Evolutionary conservation across 2,797 vertebrate species (phyloP).

Genomic region (Aulostomus chinensis): DNA sequence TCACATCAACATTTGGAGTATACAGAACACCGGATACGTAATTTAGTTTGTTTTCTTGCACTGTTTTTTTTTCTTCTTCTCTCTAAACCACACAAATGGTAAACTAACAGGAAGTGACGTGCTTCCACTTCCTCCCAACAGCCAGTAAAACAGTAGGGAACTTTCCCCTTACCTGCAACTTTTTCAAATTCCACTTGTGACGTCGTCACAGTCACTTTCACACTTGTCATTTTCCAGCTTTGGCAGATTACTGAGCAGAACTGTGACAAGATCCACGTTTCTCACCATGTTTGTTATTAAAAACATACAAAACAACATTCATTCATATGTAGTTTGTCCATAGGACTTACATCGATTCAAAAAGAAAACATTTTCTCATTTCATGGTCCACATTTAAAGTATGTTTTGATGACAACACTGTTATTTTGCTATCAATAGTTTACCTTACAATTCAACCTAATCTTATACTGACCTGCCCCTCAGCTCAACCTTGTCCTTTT

Average conservation of each 20-base stretch:
- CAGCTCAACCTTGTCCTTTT: no score
- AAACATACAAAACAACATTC: neutral
- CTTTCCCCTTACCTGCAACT: constrained; percentile 44
- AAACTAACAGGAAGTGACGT: constrained; percentile 72
- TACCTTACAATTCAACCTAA: no score
- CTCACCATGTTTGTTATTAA: constrained; percentile 23
- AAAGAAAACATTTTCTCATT: constrained; percentile 10
- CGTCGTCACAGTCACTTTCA: constrained; percentile 16
- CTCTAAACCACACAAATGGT: constrained; percentile 28
- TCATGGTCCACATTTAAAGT: neutral
- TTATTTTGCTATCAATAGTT: no score
- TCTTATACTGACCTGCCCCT: no score
- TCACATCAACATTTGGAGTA: neutral
- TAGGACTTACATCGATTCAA: constrained; percentile 36
- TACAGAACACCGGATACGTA: neutral
- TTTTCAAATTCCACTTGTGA: constrained; percentile 27
- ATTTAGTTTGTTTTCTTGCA: constrained; percentile 24
- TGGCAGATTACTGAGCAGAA: no score
- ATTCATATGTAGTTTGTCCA: constrained; percentile 43
- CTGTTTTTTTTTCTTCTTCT: constrained; percentile 8
- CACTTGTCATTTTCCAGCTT: constrained; percentile 8
- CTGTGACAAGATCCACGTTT: constrained; percentile 43
- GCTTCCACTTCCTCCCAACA: constrained; percentile 39
- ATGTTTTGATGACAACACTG: no score
- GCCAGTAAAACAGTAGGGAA: constrained; percentile 34